Base-by-base conservation (phyloP, 2,888 invertebrate species). In the Pyrrhia umbra region DNA sequence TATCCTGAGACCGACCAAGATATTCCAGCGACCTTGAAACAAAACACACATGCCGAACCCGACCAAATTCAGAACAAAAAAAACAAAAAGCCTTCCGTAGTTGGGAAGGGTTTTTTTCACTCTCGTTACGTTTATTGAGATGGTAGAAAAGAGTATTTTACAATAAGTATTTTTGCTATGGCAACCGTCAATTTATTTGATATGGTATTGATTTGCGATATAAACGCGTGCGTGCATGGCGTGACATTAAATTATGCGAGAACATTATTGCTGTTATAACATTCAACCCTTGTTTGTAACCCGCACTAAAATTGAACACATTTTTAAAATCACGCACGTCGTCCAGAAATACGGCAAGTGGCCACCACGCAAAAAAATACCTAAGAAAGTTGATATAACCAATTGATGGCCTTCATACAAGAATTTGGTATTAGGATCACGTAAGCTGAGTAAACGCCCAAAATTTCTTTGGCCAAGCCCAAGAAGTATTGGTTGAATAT, bases 201-300 rank as follows among this genome's bases (percentile, higher is more conserved):
- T 13, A 9, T 34, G 6, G 13, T 37, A 18, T 3, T 15, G 1
- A 13, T 60, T 15, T 13, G 10, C 20, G 4, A 42, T 20, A 20
- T 20, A 34, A 34, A 34, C 27, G 62, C 65, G 49, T 65, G 65
- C 21, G 15, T 20, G 43, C 37, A 18, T 50, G 39, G 49, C 71
- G 63, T 70, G 43, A 10, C 10, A 30, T 16, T 37, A 30, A 46
- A 49, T 21, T 23, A 70, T 4, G 2, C 16, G 23, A 0, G 10
- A 64, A 55, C 21, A 15, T 40, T 39, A 69, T 30, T 68, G 46
- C 9, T 21, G 13, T 21, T 34, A n/a, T 34, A 13, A 34, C 34
- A 34, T 23, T 39, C 16, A 46, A 34, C 18, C 34, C 15, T 27
- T 13, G n/a, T 34, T 43, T 47, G n/a, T 15, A 27, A 61, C 60